These are phyloP conservation scores for Palythoa grandiflora DNA, from an alignment of 92 coral and sea anemone species.

Conservation along the genomic window DNA sequence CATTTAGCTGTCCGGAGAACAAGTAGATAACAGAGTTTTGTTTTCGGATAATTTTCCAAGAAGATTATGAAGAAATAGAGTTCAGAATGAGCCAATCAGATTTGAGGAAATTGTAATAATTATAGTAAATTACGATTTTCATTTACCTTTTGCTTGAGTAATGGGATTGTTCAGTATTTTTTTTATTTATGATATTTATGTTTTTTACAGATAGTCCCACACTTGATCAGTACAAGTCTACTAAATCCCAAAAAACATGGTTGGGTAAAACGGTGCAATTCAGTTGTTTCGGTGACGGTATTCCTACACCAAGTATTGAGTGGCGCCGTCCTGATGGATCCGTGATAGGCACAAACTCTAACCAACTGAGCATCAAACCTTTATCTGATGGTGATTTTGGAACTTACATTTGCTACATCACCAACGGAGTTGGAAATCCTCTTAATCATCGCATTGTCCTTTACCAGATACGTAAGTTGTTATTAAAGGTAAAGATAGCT, in stretches of 20 bases:
- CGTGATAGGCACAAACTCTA: background rate
- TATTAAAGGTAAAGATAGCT: too few species aligned
- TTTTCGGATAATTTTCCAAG: too few species aligned
- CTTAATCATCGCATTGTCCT: background rate
- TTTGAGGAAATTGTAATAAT: too few species aligned
- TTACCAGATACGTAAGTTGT: background rate
- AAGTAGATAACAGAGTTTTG: too few species aligned
- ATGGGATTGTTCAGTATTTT: too few species aligned
- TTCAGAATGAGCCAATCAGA: too few species aligned
- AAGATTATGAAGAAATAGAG: too few species aligned
- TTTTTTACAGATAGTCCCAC: background rate
- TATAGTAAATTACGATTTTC: too few species aligned
- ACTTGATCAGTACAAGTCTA: background rate
- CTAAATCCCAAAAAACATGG: slow-evolving; percentile 1
- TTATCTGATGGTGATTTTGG: background rate
- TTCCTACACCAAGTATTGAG: background rate
- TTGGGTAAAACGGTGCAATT: slow-evolving; percentile 1
- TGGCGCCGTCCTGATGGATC: background rate
- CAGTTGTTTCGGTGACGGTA: slow-evolving; percentile 7
- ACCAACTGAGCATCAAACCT: background rate
- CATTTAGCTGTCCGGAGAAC: too few species aligned
- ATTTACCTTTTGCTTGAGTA: too few species aligned
- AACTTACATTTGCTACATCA: background rate
- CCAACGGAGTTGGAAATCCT: background rate
- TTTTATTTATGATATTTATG: background rate